Evolutionary conservation across 2,113 vertebrate species (phyloP), one percentile per base, ranked within the genome.

Genomic region (Herpetotheres cachinnans): DNA sequence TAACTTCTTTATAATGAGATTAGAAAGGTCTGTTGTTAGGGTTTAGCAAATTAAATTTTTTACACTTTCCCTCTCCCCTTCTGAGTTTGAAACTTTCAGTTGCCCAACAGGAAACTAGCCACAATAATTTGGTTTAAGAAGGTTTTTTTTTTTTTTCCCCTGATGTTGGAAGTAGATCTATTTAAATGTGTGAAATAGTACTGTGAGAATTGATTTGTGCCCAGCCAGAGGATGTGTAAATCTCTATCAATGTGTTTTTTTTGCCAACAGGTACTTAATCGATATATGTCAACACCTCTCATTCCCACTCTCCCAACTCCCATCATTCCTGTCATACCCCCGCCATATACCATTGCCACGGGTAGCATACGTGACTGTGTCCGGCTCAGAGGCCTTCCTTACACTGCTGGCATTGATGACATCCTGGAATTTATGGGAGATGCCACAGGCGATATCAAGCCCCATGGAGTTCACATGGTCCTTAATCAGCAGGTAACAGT

Each of bases 391-490:
- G 99, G 99, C 11, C 98, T 99, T 42, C 99, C 99, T 13, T 99
- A 99, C 96, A 99, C 99, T 1, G 99, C 99, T 12, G 98, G 98
- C 86, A 99, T 99, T 1, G 99, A 99, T 61, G 99, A 99, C 80
- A 99, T 99, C 96, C 96, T 99, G 89, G 99, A 99, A 80, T 99
- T 99, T 76, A 99, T 99, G 97, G 99, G 98, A 38, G 99, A 99
- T 4, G 98, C 99, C 81, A 99, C 99, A 0, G 97, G 96, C 16
- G 99, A 99, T 94, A 99, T 99, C 95, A 99, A 99, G 96, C 99
- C 99, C 16, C 99, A 99, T 1, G 99, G 99, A 76, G 99, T 99
- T 73, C 99, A 99, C 93, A 99, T 99, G 99, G 99, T 99, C 70
- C 99, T 99, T 89, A 99, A 99, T 94, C 99, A 99, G 90, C 99